Base-by-base conservation (phyloP, 2,797 vertebrate genomes). In the Mastacembelus armatus region DNA sequence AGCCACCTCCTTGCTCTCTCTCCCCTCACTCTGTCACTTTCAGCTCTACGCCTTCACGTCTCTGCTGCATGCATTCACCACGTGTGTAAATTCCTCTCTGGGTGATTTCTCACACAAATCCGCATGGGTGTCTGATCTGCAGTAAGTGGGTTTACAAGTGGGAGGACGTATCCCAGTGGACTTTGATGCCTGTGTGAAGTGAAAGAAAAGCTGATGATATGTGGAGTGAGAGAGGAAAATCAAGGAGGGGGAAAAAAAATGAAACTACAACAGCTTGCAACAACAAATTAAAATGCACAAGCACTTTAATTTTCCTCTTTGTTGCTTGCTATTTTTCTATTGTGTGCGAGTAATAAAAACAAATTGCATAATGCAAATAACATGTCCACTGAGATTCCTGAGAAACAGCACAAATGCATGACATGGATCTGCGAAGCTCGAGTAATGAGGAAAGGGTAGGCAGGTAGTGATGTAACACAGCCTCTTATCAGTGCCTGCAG, bases 391-490 rank as follows among this genome's bases (percentile, higher is more conserved):
- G 81, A 68, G 77, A 35, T 73, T 66, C 77, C 49, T 52, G 54
- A 69, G 55, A 69, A 75, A 59, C 57, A 19, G 24, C 29, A 21
- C 39, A 58, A 43, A 40, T 32, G 61, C 44, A 32, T 67, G 73
- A 66, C 77, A 79, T 61, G 67, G 80, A 85, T 81, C 74, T 50
- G 57, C 24, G 62, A 71, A 66, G 57, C 43, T 30, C 1, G 2
- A 30, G 45, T 48, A 66, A 64, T 74, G 27, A 77, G 67, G 48
- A 36, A 49, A 62, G 11, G 56, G 68, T 71, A 66, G 66, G 52
- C 59, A 71, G 60, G 62, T 50, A 36, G 52, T 80, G 85, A 80
- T 83, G 81, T 74, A 80, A 76, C n/a, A n/a, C n/a, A n/a, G n/a
- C 38, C 21, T 52, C 47, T 71, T 72, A 84, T 72, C 75, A 12